Evolutionary conservation across 2,113 vertebrate genomes (phyloP).

Genomic region (Furnarius figulus): DNA sequence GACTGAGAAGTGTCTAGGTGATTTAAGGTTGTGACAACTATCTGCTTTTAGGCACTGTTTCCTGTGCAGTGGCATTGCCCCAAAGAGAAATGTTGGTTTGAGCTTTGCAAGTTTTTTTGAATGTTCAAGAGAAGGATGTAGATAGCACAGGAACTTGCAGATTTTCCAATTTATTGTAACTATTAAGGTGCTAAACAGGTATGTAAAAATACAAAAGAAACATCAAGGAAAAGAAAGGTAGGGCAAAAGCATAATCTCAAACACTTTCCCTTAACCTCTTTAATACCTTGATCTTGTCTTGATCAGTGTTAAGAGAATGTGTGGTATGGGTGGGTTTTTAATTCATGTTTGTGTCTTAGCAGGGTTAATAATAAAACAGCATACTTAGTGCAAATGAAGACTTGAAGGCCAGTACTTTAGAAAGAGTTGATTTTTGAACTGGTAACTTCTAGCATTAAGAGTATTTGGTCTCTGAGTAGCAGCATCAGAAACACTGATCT

Average conservation of each 20-base stretch:
- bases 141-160: not conserved
- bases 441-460: not conserved
- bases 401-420: not conserved
- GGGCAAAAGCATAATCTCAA: not conserved
- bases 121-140: not conserved
- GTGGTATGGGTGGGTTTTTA: not conserved
- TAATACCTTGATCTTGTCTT: not conserved
- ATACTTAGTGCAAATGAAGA: not conserved
- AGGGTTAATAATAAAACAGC: not conserved
- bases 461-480: not conserved
- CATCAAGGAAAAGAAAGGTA: not conserved
- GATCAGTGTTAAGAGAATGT: not conserved
- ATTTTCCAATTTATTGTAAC: not conserved
- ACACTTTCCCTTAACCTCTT: not conserved
- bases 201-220: not conserved
- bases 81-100: not conserved
- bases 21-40: not conserved
- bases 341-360: not conserved
- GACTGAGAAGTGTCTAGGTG: not conserved
- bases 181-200: not conserved
- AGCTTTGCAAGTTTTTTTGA: not conserved
- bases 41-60: not conserved
- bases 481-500: not conserved
- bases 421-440: not conserved
- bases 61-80: not conserved